phyloP scores from a whole-genome alignment of 2,113 vertebrate species.

The Papio anubis region DNA sequence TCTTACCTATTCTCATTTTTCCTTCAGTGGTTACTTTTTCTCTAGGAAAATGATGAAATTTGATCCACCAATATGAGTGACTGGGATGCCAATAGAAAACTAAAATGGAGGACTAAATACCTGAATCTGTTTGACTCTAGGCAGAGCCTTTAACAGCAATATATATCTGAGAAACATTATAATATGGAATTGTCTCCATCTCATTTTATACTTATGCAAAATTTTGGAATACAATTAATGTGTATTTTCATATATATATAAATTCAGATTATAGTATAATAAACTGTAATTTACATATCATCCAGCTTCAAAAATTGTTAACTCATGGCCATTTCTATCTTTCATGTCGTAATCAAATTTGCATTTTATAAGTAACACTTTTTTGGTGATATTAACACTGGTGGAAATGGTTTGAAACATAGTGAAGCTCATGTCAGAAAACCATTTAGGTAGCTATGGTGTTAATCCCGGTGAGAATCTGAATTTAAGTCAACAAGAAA shows the following conservation, averaged over 20 bases:
- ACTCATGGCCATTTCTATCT: conserved; percentile 1
- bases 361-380: not conserved
- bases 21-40: not conserved
- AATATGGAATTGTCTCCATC: not conserved
- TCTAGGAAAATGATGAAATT: conserved; percentile 16
- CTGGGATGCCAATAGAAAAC: not conserved
- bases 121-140: not conserved
- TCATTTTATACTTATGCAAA: not conserved
- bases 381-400: not conserved
- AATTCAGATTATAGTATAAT: not conserved
- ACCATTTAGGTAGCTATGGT: not conserved
- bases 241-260: not conserved
- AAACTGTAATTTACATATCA: not conserved
- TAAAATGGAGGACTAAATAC: not conserved
- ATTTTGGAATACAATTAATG: no score
- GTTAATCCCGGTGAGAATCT: not conserved
- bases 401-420: not conserved
- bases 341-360: not conserved
- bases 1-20: not conserved
- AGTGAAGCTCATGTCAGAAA: not conserved
- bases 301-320: not conserved
- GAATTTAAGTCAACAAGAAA: not conserved
- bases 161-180: not conserved
- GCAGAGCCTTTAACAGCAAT: not conserved
- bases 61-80: not conserved